Evolutionary conservation across 2,113 vertebrate species (phyloP), one percentile per base, ranked within the genome.

Genomic region (Puffinus mauretanicus): DNA sequence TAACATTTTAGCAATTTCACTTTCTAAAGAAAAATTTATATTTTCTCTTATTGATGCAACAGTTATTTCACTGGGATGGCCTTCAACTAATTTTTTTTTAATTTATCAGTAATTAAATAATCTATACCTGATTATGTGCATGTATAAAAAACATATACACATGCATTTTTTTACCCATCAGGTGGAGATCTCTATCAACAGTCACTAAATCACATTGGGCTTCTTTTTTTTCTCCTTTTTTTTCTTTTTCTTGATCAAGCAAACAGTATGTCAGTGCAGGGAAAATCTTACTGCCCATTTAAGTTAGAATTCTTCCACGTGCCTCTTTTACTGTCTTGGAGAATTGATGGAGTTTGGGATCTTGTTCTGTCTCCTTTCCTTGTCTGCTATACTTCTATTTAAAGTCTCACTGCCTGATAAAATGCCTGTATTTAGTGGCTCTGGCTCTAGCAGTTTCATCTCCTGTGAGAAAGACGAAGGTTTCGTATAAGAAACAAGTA

Each of bases 381-480:
- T 95, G 93, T 58, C 70, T 64, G 32, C 44, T 82, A 9, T 83
- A 88, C 88, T 93, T 96, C 86, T 93, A 78, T 81, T 87, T 94
- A 69, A 91, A 85, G 49, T 60, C 61, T 81, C 51, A 52, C 42
- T 83, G 25, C 13, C 75, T 86, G 49, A 67, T 62, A 82, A 92
- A 95, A 92, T 30, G 29, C 2, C 19, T 82, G 38, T 34, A 38
- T 88, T 82, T 88, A 73, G 42, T 49, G 20, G 11, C 42, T 92
- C 30, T 93, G 55, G 13, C 13, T 92, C 34, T 75, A 71, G 44
- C 40, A 88, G 11, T 54, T 91, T 82, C 77, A 91, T 69, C 44
- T 91, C 42, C 83, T 94, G 36, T 69, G 66, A 60, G 65, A 93
- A 92, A 88, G 42, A 67, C 29, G 24, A 78, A 80, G 54, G 17